Evolutionary conservation across 2,797 vertebrate species (phyloP), one percentile per base, ranked within the genome.

Genomic region (Enteromius radiatus): DNA sequence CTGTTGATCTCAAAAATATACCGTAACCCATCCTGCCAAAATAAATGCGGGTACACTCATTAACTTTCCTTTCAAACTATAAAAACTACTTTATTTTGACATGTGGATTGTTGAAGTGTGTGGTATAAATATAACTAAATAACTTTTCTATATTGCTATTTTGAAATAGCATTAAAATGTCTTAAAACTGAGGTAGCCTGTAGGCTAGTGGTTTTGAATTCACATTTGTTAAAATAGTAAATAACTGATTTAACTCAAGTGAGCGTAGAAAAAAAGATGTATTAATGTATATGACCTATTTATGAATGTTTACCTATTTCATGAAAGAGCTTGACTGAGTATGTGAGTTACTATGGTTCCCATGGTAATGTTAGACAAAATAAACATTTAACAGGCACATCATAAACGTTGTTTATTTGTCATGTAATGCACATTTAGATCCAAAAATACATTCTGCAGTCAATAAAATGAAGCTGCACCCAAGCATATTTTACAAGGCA

Each of bases 391-490:
- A 38, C 49, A n/a, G 31, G 45, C 31, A 69, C 77, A 45, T 43
- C 36, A 54, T 59, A 59, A 9, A 70, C 19, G 0, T 71, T 33
- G 33, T 71, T 70, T 45, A 71, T 80, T 41, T 71, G 26, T 61
- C 12, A 56, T 75, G 14, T 73, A 38, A 81, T 81, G 45, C 56
- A 63, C 41, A 47, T 41, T 69, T 65, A 56, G 14, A 63, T 65
- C 21, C 19, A 52, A 77, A 77, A 49, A 36, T 78, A 45, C 15
- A 36, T 70, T 56, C n/a, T 47, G 61, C 67, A 47, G 52, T 71
- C 67, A 45, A 61, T 80, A 17, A 71, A 80, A 61, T 31, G 19
- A 78, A 69, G 52, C 52, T 59, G 73, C 73, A 75, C 33, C 52
- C 52, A 33, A 28, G 23, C 47, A 41, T 28, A 14, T 28, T 56